phyloP scores from a whole-genome alignment of 2,888 invertebrate species.

The Orthonychiurus folsomi region DNA sequence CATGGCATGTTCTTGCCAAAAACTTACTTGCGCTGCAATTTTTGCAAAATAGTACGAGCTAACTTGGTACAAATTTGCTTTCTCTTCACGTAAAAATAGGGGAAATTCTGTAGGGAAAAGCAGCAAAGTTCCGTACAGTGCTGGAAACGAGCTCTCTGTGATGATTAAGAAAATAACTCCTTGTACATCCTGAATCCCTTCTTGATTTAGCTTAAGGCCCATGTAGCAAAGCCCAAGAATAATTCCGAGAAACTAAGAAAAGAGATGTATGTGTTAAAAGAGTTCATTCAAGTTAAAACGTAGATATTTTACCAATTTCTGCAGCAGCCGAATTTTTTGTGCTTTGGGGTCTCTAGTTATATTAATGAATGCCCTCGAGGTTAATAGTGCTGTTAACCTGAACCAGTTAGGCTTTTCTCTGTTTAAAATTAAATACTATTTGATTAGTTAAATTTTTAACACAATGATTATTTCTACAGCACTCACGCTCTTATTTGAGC shows the following conservation, averaged over 20 bases:
- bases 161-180: slow-evolving; percentile 6
- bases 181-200: slow-evolving; percentile 10
- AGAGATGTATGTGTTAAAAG: not conserved
- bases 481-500: too few relatives aligned
- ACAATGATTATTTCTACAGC: too few relatives aligned
- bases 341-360: slow-evolving; percentile 67
- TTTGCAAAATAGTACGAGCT: slow-evolving; percentile 86
- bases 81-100: slow-evolving; percentile 77
- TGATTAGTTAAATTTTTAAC: too few relatives aligned
- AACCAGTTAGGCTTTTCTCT: slow-evolving; percentile 59
- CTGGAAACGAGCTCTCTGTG: slow-evolving; percentile 7
- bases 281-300: not conserved
- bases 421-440: too few relatives aligned
- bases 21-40: slow-evolving; percentile 58
- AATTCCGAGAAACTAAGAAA: slow-evolving; percentile 6
- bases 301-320: slow-evolving; percentile 26
- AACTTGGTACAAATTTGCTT: slow-evolving; percentile 79
- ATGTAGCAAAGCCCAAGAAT: slow-evolving; percentile 2
- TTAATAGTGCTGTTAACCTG: slow-evolving; percentile 64
- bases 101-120: slow-evolving; percentile 83
- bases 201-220: not conserved
- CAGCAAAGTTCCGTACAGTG: slow-evolving; percentile 46
- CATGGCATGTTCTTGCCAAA: too few relatives aligned
- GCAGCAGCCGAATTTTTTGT: slow-evolving; percentile 60
- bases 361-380: slow-evolving; percentile 63